A percentile compares a stretch with the other conserved stretches of the same genome.
phyloP scores from a whole-genome alignment of 2,113 vertebrate genomes.

The Pseudorectes ferrugineus region DNA sequence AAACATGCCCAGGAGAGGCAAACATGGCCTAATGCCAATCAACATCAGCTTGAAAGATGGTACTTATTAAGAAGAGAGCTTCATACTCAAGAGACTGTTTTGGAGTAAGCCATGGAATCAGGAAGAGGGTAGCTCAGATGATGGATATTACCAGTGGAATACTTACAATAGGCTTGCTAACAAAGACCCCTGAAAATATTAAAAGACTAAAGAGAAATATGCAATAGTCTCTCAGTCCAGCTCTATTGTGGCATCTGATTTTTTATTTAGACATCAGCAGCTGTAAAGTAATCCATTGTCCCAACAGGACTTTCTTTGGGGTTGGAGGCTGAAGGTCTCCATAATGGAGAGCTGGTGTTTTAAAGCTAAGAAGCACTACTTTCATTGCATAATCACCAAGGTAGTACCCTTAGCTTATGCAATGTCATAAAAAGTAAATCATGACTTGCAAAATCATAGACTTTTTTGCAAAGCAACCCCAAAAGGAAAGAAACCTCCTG shows the following conservation, averaged over 20 bases:
- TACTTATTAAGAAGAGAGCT: constrained; percentile 22
- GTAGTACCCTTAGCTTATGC: background rate
- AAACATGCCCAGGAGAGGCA: constrained; percentile 23
- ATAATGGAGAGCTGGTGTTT: background rate
- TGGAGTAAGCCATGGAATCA: background rate
- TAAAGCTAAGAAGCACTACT: background rate
- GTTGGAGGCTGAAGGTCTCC: background rate
- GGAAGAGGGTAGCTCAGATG: background rate
- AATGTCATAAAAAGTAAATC: background rate
- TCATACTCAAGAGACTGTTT: background rate
- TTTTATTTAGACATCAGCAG: background rate
- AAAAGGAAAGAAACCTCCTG: background rate
- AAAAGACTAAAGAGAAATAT: background rate
- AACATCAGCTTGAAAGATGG: background rate
- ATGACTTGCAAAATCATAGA: background rate
- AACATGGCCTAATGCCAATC: constrained; percentile 2
- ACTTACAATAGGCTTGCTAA: background rate
- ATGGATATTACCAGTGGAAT: background rate
- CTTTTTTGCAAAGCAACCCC: background rate
- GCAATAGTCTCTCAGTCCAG: background rate
- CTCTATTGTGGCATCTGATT: background rate
- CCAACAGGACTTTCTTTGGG: background rate
- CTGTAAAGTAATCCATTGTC: background rate
- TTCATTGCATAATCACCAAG: background rate
- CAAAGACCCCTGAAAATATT: background rate